Evolutionary conservation across 2,888 invertebrate species (phyloP), one percentile per base, ranked within the genome.

Genomic region (Caenorhabditis sinica): DNA sequence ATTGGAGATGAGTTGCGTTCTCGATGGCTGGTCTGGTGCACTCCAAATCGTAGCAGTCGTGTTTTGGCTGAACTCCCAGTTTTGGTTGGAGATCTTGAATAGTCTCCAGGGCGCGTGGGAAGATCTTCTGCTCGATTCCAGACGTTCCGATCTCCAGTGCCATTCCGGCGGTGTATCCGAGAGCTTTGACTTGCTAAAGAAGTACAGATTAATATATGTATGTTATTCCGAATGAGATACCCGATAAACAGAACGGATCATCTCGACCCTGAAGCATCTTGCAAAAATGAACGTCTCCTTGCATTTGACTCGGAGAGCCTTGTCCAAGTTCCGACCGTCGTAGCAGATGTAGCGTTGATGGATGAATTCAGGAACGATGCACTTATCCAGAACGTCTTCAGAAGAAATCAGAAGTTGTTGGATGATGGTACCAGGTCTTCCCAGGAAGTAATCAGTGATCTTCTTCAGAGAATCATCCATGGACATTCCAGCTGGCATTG

Each of bases 371-470:
- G 65, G 65, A 65, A 65, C 45, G 17, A 20, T 45, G n/a, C 45
- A 65, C 45, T 45, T 49, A 17, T 65, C 65, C n/a, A 65, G 9
- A 17, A 65, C 65, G 25, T 49, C 40, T n/a, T 65, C 65, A 9
- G 65, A 65, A 15, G 65, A 65, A 15, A 65, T 65, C 17, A 65
- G n/a, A 17, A 65, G 43, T 30, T 65, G 65, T 20, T 65, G n/a
- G n/a, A 65, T 65, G 28, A 28, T 23, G 1, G 65, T 65, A 49
- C 65, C 65, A 11, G 65, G 65, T 65, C 65, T 45, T 65, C 65
- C 65, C 13, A 65, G 17, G 65, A 65, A 65, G 17, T 65, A 65
- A 25, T 65, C 65, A 28, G 45, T 65, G 65, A 65, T 65, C n/a
- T 65, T 65, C 30, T 65, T 65, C 28, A 65, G 23, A 9, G 65